These are phyloP conservation scores for Gadus chalcogrammus DNA, from an alignment of 2,113 vertebrate species.

Conservation along the genomic window DNA sequence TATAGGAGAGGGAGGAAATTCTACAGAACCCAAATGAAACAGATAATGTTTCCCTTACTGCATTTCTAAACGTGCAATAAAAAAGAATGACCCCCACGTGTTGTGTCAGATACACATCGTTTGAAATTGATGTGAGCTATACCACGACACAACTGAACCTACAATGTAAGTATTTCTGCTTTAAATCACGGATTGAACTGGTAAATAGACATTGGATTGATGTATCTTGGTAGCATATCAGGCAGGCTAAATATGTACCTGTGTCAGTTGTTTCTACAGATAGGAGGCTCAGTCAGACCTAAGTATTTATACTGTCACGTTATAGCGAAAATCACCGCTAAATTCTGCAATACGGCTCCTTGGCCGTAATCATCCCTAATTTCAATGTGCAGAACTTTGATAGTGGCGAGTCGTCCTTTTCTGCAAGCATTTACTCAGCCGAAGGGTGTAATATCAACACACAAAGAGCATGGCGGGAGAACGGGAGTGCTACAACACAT, in stretches of 20 bases:
- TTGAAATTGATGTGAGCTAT: neutral
- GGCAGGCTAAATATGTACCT: constrained; percentile 42
- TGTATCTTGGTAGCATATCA: constrained; percentile 43
- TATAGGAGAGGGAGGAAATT: neutral
- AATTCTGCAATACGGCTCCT: constrained; percentile 23
- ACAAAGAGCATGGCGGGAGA: constrained; percentile 28
- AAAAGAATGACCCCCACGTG: neutral
- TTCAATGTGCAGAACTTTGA: constrained; percentile 32
- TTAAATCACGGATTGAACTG: constrained; percentile 40
- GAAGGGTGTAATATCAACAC: constrained; percentile 56
- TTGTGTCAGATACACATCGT: too few species aligned
- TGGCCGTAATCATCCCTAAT: constrained; percentile 54
- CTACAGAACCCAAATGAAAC: neutral
- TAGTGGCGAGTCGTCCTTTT: constrained; percentile 8
- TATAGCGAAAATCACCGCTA: constrained; percentile 50
- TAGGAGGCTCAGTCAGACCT: constrained; percentile 39
- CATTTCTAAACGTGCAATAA: neutral
- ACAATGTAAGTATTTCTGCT: constrained; percentile 32
- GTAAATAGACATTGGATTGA: constrained; percentile 53
- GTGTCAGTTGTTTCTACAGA: constrained; percentile 50
- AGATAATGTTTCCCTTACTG: too few species aligned
- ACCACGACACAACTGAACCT: constrained; percentile 18
- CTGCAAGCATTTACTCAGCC: constrained; percentile 43
- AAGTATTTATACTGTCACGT: constrained; percentile 65
- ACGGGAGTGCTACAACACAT: constrained; percentile 38